Evolutionary conservation across 2,113 vertebrate species (phyloP).

Genomic region (Axis porcinus): DNA sequence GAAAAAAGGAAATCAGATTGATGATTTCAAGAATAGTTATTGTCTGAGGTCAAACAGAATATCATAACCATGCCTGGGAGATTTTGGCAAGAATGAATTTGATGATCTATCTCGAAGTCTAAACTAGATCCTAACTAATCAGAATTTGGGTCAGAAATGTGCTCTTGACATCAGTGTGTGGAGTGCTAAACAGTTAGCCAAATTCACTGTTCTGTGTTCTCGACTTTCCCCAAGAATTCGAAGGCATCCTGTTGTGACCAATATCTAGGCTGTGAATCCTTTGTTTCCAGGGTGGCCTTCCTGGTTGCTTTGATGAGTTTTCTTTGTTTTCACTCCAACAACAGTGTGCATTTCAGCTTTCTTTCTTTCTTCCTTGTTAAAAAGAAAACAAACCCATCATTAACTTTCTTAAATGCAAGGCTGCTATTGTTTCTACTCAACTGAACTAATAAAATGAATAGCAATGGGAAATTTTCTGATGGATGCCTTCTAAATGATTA

Average conservation of each 20-base stretch:
- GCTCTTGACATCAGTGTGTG: not conserved
- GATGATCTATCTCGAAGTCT: not conserved
- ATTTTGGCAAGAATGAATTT: not conserved
- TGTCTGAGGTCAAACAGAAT: not conserved
- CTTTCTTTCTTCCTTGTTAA: not conserved
- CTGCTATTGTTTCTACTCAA: constrained; percentile 16
- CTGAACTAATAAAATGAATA: constrained; percentile 45
- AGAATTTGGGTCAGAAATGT: not conserved
- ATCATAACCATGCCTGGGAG: not conserved
- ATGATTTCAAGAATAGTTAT: not conserved
- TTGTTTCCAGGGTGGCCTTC: constrained; percentile 1
- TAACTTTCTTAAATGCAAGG: constrained; percentile 29
- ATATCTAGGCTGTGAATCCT: not conserved
- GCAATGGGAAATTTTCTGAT: constrained; percentile 34
- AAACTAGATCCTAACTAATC: not conserved
- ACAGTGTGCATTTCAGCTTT: not conserved
- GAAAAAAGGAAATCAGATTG: not conserved
- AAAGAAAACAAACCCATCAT: constrained; percentile 25
- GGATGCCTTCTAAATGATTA: constrained; percentile 24
- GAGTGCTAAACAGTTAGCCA: not conserved
- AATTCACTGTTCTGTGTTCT: fast-evolving
- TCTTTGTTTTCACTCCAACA: constrained; percentile 43
- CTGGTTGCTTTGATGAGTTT: constrained; percentile 26
- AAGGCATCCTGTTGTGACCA: not conserved
- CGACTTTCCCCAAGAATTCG: not conserved